Percentiles rank a stretch among this genome's conserved stretches.
phyloP scores from a whole-genome alignment of 2,888 invertebrate species.

The Caenorhabditis macrosperma region DNA sequence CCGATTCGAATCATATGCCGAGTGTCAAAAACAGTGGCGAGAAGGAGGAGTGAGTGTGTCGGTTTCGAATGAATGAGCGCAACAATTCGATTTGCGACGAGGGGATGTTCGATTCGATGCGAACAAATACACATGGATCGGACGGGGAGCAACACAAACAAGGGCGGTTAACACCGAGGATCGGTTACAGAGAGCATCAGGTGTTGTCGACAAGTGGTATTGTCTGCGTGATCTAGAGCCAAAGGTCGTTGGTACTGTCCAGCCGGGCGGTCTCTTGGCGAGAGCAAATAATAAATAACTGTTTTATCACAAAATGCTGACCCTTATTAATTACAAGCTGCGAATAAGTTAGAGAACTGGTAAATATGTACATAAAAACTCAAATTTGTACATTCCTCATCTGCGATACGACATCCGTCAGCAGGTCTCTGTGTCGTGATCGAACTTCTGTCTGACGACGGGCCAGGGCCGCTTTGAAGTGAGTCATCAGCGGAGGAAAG shows the following conservation, averaged over 20 bases:
- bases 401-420: slow-evolving; percentile 45
- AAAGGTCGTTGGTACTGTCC: slow-evolving; percentile 13
- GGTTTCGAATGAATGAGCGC: slow-evolving; percentile 13
- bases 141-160: slow-evolving; percentile 19
- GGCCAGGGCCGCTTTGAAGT: slow-evolving; percentile 46
- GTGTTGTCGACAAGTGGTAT: not conserved
- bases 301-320: slow-evolving; percentile 19
- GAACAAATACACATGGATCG: slow-evolving; percentile 30
- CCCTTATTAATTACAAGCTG: slow-evolving; percentile 24
- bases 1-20: slow-evolving; percentile 35
- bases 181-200: slow-evolving; percentile 31
- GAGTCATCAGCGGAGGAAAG: slow-evolving; percentile 50
- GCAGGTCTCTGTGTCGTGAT: slow-evolving; percentile 47
- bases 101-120: slow-evolving; percentile 50
- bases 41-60: not conserved
- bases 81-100: slow-evolving; percentile 9
- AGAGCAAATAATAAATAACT: slow-evolving; percentile 13
- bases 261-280: slow-evolving; percentile 9
- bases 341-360: not conserved
- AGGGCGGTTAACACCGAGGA: slow-evolving; percentile 35
- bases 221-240: not conserved
- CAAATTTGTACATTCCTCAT: slow-evolving; percentile 41
- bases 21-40: slow-evolving; percentile 36
- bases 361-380: not conserved
- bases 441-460: slow-evolving; percentile 53